Base-by-base conservation (phyloP, 2,113 vertebrate genomes). In the Ornithorhynchus anatinus region DNA sequence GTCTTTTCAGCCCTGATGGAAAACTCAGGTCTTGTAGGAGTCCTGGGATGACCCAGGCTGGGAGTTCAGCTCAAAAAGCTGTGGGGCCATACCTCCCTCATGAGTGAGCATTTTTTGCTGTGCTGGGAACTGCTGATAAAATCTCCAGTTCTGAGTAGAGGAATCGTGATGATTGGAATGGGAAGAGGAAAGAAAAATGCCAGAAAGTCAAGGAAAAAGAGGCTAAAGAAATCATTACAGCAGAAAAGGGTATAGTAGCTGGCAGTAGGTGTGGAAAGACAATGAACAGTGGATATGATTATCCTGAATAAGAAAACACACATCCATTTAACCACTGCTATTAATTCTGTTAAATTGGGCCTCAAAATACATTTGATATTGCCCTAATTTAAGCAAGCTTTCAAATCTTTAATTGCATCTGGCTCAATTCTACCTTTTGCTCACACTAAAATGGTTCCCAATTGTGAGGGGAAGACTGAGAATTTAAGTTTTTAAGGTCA, bases 111-210 rank as follows among this genome's bases (percentile, higher is more conserved):
- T n/a, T n/a, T n/a, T n/a, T n/a, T n/a, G n/a, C n/a, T n/a, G n/a
- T n/a, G n/a, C n/a, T n/a, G n/a, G n/a, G 22, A 11, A 51, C 33
- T 31, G 68, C 33, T 50, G 63, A 43, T 39, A 63, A 27, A 19
- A 75, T 22, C 56, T 43, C 72, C 32, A 39, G 33, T 72, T 3
- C 12, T 47, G 65, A 69, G 36, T 61, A 56, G 29, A 43, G 56
- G 44, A 3, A 50, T 6, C 25, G 69, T 66, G 69, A 62, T 12
- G 51, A 35, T 36, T 33, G 61, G 59, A 20, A 37, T 9, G 31
- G 59, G 39, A 63, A 50, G 66, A 40, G 8, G 59, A 59, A 59
- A 75, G 44, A 29, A 27, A 60, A 60, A 48, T n/a, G n/a, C n/a
- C 61, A 35, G 47, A 13, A 45, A 14, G 35, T 15, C 3, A 62